These are phyloP conservation scores for Cariama cristata DNA, from an alignment of 2,113 vertebrate genomes.

Conservation along the genomic window DNA sequence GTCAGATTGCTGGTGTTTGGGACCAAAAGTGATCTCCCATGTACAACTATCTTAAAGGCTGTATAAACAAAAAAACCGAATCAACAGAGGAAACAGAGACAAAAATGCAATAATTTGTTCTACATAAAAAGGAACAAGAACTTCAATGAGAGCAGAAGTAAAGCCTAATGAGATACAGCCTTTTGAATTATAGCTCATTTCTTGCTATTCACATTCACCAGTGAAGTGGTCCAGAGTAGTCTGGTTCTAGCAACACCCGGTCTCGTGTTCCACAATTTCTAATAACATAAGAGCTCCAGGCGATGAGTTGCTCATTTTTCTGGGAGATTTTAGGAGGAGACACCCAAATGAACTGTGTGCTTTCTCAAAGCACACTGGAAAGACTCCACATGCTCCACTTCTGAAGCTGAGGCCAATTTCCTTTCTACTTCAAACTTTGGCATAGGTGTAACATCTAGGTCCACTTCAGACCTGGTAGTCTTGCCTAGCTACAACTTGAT, in stretches of 20 bases:
- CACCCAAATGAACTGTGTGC: neutral
- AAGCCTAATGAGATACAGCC: neutral
- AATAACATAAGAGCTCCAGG: neutral
- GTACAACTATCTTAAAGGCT: neutral
- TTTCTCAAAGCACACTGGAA: neutral
- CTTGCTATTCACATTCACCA: neutral
- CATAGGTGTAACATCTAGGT: fast-evolving
- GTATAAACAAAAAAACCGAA: neutral
- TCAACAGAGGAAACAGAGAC: neutral
- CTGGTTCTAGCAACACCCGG: neutral
- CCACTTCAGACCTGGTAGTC: neutral
- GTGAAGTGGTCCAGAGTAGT: neutral
- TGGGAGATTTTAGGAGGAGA: neutral
- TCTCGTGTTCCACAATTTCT: neutral
- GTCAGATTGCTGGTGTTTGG: neutral
- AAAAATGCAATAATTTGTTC: neutral
- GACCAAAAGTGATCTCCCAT: neutral
- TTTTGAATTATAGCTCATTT: neutral
- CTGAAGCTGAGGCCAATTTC: neutral
- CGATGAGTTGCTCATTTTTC: neutral
- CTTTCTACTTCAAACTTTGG: neutral
- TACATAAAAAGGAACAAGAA: neutral
- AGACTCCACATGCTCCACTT: neutral
- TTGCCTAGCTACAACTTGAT: neutral
- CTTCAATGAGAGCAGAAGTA: neutral